phyloP scores from a whole-genome alignment of 2,797 vertebrate genomes.

The Acipenser ruthenus region DNA sequence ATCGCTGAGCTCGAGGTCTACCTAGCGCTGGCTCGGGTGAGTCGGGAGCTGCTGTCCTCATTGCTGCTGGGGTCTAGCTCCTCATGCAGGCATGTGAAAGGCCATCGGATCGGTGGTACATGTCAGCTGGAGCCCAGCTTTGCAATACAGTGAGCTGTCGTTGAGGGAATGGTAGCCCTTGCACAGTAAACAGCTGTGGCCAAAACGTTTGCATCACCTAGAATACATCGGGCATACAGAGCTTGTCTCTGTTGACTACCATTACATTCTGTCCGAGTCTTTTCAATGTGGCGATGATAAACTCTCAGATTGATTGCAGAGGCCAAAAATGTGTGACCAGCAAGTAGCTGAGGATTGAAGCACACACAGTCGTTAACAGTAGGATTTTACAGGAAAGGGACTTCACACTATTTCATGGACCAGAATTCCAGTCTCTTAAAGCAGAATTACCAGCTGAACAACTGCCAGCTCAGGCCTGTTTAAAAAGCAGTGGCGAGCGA shows the following conservation, averaged over 20 bases:
- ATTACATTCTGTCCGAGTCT: no score
- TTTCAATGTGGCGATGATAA: no score
- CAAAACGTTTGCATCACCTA: no score
- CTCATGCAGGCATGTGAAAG: background rate
- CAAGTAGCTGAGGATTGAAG: no score
- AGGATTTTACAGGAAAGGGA: background rate
- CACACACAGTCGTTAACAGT: no score
- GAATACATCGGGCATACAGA: no score
- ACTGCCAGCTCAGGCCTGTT: no score
- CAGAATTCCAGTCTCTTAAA: background rate
- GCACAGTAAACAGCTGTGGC: background rate
- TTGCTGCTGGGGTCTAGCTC: background rate
- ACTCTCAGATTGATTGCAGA: no score
- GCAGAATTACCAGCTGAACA: background rate
- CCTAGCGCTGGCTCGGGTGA: constrained; percentile 73
- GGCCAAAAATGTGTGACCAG: no score
- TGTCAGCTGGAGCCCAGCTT: constrained; percentile 1
- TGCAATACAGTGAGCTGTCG: constrained; percentile 8
- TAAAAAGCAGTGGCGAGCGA: no score
- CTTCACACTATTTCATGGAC: background rate
- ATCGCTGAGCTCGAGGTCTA: constrained; percentile 83
- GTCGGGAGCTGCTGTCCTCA: constrained; percentile 5
- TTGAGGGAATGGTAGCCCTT: background rate
- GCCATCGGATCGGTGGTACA: no score
- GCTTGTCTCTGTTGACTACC: no score